Evolutionary conservation across 2,113 vertebrate species (phyloP).

Genomic region (Ictidomys tridecemlineatus): DNA sequence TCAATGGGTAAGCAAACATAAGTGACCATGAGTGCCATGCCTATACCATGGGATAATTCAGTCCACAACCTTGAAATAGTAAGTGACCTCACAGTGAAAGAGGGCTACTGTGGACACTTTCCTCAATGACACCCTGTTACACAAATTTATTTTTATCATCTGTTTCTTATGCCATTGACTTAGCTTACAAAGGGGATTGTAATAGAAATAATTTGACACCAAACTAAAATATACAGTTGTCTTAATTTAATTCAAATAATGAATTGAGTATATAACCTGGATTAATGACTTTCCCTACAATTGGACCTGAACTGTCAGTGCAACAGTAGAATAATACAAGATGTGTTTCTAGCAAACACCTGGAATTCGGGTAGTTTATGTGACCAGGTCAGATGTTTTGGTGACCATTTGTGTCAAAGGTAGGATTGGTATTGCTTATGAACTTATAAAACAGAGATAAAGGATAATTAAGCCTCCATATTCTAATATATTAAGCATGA

Average conservation of each 20-base stretch:
- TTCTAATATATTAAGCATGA: background rate
- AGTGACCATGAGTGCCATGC: too few relatives aligned
- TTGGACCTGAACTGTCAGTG: background rate
- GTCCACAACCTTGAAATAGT: background rate
- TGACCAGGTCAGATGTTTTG: background rate
- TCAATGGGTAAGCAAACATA: background rate
- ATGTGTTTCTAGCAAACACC: background rate
- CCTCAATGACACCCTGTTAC: too few relatives aligned
- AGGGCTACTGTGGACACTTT: too few relatives aligned
- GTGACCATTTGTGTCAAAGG: background rate
- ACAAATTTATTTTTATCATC: background rate
- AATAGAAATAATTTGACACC: background rate
- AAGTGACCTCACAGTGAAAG: background rate
- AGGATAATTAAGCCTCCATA: too few relatives aligned
- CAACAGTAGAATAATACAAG: background rate
- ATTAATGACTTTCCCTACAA: background rate
- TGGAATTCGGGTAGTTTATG: background rate
- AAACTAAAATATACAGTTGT: background rate
- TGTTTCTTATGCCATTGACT: background rate
- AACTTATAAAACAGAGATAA: background rate
- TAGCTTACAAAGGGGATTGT: background rate
- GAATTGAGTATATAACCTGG: background rate
- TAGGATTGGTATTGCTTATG: background rate
- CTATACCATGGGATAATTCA: accelerated
- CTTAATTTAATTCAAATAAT: constrained; percentile 30